Percentiles rank a stretch among this genome's conserved stretches.
Evolutionary conservation across 2,113 vertebrate genomes (phyloP).

Genomic region (Ictalurus furcatus): DNA sequence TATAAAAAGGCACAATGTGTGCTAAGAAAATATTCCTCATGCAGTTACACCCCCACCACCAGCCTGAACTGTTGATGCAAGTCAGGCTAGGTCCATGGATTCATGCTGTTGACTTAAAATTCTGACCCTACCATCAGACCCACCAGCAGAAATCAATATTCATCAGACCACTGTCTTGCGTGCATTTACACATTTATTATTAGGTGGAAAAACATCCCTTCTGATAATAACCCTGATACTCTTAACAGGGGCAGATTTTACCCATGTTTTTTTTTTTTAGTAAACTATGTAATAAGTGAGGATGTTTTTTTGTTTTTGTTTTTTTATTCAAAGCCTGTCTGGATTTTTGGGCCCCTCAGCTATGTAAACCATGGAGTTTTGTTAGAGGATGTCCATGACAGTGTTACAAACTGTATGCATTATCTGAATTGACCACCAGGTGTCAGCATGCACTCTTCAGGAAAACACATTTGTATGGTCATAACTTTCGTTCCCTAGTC

Average conservation of each 20-base stretch:
- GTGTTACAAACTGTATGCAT: too few relatives aligned
- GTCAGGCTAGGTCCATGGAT: too few relatives aligned
- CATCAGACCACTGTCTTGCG: too few relatives aligned
- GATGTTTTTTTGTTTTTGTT: background rate
- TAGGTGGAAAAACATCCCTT: background rate
- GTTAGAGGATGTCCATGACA: background rate
- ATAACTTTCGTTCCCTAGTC: background rate
- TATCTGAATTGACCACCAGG: conserved; percentile 43
- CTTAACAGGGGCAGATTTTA: background rate
- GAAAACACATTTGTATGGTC: background rate
- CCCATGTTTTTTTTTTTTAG: background rate
- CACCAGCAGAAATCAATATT: background rate
- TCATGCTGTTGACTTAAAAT: background rate
- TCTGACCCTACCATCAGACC: background rate
- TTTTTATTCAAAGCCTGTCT: background rate
- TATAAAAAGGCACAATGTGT: background rate
- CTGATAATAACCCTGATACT: background rate
- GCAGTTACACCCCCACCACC: background rate
- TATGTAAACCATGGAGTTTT: background rate
- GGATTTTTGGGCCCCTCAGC: background rate
- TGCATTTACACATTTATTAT: too few relatives aligned
- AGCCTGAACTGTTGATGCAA: background rate
- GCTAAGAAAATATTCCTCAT: background rate
- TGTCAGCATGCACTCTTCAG: conserved; percentile 26
- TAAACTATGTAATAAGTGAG: background rate